Evolutionary conservation across 2,888 invertebrate species (phyloP), one percentile per base, ranked within the genome.

Genomic region (Megalurothrips usitatus): DNA sequence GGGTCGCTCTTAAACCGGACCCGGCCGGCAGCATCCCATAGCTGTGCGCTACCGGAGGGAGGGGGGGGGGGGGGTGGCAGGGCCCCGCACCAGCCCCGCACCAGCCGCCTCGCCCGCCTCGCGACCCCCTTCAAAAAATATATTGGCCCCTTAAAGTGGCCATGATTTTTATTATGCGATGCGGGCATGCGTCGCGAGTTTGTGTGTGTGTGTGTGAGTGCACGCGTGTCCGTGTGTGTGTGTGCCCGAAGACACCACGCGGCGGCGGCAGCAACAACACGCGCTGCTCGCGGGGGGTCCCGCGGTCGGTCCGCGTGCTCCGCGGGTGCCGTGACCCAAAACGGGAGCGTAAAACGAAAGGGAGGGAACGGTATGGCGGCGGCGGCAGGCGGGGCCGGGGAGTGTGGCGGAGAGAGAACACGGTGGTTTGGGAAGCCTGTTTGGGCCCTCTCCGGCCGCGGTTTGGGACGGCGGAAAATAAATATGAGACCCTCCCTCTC

Each of bases 51-150:
- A 43, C 34, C 34, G 34, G 34, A n/a, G n/a, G n/a, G n/a, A n/a
- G n/a, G n/a, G n/a, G n/a, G n/a, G n/a, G n/a, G n/a, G n/a, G n/a
- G n/a, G n/a, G n/a, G n/a, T n/a, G n/a, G n/a, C n/a, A n/a, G n/a
- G n/a, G 34, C 34, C 34, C 34, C 3, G 34, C 34, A 43, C n/a
- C n/a, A 43, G 34, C 34, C 34, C 34, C 3, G 34, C 34, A 43
- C n/a, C n/a, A 43, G 34, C n/a, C n/a, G n/a, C n/a, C n/a, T n/a
- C n/a, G 58, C 58, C 19, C 58, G 58, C 52, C 58, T n/a, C 6
- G 58, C 68, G 68, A 75, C 68, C 68, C 19, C 68, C 68, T 75
- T 75, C 68, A 75, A 75, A 75, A 75, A 75, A 75, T 75, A 75
- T 75, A 75, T 75, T 75, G 68, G 68, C 11, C 68, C 68, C 68